Conservation (phyloP, 2,888 invertebrate species). For the Calliopum simillimum region DNA sequence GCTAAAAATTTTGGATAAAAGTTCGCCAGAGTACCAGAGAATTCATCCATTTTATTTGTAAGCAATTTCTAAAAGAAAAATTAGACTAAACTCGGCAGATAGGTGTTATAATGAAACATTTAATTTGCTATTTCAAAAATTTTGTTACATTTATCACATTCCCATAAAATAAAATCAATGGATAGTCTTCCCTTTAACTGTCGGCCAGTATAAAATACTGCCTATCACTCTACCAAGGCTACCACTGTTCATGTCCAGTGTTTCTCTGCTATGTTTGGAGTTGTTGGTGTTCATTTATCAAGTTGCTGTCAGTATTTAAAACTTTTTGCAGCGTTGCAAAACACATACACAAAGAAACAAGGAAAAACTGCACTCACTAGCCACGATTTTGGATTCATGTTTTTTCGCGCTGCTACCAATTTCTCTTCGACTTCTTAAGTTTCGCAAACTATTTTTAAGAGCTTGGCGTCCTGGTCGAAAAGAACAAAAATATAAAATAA, state of each 20-base stretch:
- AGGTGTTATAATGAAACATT: too few relatives aligned
- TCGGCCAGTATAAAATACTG: not conserved
- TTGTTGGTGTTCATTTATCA: conserved; percentile 47
- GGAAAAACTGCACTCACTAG: not conserved
- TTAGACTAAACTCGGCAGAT: too few relatives aligned
- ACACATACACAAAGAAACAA: not conserved
- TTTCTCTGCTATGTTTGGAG: not conserved
- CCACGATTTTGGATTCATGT: not conserved
- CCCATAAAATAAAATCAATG: too few relatives aligned
- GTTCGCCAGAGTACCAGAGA: too few relatives aligned
- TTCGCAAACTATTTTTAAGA: not conserved
- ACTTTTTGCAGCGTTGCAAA: conserved; percentile 25
- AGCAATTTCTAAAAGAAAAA: too few relatives aligned
- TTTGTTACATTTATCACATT: too few relatives aligned
- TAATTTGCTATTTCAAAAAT: too few relatives aligned
- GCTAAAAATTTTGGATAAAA: too few relatives aligned
- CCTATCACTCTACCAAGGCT: not conserved
- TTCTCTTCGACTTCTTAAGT: conserved; percentile 2
- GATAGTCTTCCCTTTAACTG: too few relatives aligned
- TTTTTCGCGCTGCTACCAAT: not conserved
- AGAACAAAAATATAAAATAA: not conserved
- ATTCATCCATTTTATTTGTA: too few relatives aligned
- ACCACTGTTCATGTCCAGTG: not conserved
- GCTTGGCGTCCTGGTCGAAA: not conserved
- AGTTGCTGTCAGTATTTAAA: conserved; percentile 43